These are phyloP conservation scores for Odobenus rosmarus DNA, from an alignment of 2,113 vertebrate genomes.

Conservation along the genomic window DNA sequence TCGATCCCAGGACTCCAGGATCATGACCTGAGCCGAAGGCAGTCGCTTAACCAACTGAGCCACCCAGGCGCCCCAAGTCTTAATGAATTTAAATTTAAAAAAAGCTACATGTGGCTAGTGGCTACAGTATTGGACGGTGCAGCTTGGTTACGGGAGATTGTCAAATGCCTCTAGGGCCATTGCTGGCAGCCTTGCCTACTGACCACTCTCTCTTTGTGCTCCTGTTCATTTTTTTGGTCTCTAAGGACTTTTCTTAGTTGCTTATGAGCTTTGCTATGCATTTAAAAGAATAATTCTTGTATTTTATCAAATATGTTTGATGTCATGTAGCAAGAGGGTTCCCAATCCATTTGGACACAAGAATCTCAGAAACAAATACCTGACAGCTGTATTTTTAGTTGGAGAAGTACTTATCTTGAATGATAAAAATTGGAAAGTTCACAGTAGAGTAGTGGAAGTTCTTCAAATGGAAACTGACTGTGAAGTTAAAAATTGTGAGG, in stretches of 20 bases:
- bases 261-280: not conserved
- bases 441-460: not conserved
- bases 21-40: too few relatives aligned
- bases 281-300: not conserved
- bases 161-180: not conserved
- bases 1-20: too few relatives aligned
- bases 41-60: too few relatives aligned
- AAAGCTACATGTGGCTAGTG: not conserved
- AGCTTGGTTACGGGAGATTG: not conserved
- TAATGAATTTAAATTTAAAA: not conserved
- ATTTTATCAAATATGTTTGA: not conserved
- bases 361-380: not conserved
- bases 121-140: not conserved
- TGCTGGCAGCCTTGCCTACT: not conserved
- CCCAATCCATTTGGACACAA: not conserved
- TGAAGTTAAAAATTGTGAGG: not conserved
- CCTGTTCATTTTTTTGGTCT: not conserved
- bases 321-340: not conserved
- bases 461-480: not conserved
- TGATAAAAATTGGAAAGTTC: not conserved
- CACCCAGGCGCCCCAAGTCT: not conserved
- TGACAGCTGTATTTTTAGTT: not conserved
- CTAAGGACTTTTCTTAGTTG: not conserved
- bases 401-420: not conserved
- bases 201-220: not conserved